Base-by-base conservation (phyloP, 1,140 invertebrate species). In the Zaprionus taronus region DNA sequence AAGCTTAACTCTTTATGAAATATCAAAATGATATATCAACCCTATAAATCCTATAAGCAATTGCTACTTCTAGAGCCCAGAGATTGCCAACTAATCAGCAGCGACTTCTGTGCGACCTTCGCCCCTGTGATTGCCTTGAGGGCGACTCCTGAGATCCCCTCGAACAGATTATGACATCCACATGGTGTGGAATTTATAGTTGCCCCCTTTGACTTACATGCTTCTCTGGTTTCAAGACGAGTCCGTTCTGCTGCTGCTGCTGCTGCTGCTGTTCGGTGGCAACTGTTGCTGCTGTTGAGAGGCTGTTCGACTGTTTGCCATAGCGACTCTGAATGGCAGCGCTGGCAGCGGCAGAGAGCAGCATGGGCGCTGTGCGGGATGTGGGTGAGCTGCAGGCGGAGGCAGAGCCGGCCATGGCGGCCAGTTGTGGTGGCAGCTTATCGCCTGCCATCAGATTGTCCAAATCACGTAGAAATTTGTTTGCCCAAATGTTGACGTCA, bases 401-500 rank as follows among this genome's bases (percentile, higher is more conserved):
- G 34, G 69, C 57, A 36, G 55, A 79, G 72, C 41, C 66, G 24
- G 72, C 56, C 60, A 80, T 51, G 31, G 70, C 67, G 6, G 85
- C 83, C 62, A 79, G 64, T 64, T 89, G 84, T 53, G 80, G 74
- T 51, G 77, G 83, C 83, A 86, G 24, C 66, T 87, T 79, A 79
- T 91, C 81, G 69, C 77, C 76, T n/a, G 83, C 77, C 80, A 92
- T 92, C 82, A 93, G 81, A 69, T 81, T 92, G 79, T 93, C 91
- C 86, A 93, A 80, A 81, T 93, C 92, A 65, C 86, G 82, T 69
- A 93, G 77, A 75, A 92, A 92, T 84, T 92, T 92, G 79, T 90
- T 89, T 73, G 91, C 92, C 92, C 92, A 93, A 80, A 92, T 79
- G 78, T 91, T 92, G 24, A 92, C 91, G 72, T 92, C 91, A 63